Evolutionary conservation across 2,888 invertebrate genomes (phyloP).

Genomic region (Andrena bicolor): DNA sequence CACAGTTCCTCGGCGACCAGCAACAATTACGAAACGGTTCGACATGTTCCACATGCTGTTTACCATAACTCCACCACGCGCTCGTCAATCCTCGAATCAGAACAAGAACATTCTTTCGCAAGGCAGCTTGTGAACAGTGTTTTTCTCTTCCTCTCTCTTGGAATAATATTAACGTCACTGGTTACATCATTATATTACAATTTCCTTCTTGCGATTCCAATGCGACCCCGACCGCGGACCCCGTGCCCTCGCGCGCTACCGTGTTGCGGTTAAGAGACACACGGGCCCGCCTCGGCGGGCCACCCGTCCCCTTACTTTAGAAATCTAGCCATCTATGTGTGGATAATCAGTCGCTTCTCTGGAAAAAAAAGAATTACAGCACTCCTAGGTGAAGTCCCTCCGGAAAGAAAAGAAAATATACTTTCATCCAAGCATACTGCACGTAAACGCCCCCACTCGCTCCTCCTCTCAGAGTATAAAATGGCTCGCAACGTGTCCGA

Average conservation of each 20-base stretch:
- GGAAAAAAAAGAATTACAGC: conserved; percentile 24
- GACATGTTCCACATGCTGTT: conserved; percentile 52
- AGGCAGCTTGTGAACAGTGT: conserved; percentile 76
- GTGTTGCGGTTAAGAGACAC: conserved; percentile 37
- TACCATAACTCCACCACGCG: conserved; percentile 26
- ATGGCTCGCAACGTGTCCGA: conserved; percentile 49
- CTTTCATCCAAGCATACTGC: conserved; percentile 50
- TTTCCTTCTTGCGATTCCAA: conserved; percentile 45
- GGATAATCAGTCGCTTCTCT: conserved; percentile 52
- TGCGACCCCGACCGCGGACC: conserved; percentile 26
- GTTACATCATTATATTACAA: conserved; percentile 73
- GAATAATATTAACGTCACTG: conserved; percentile 65
- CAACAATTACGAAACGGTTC: conserved; percentile 60
- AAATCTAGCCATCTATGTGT: conserved; percentile 53
- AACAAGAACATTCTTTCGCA: conserved; percentile 69
- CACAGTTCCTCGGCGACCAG: conserved; percentile 61
- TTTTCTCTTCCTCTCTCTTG: conserved; percentile 38
- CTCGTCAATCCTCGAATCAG: conserved; percentile 48
- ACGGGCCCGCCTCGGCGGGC: conserved; percentile 4
- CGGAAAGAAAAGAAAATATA: conserved; percentile 47
- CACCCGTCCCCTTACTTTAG: conserved; percentile 35
- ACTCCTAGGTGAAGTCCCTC: conserved; percentile 30
- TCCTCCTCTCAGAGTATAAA: conserved; percentile 30
- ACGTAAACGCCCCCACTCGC: conserved; percentile 28
- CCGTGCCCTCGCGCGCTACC: conserved; percentile 17